These are phyloP conservation scores for Eudasyphora cyanicolor DNA, from an alignment of 2,888 invertebrate genomes.

Conservation along the genomic window DNA sequence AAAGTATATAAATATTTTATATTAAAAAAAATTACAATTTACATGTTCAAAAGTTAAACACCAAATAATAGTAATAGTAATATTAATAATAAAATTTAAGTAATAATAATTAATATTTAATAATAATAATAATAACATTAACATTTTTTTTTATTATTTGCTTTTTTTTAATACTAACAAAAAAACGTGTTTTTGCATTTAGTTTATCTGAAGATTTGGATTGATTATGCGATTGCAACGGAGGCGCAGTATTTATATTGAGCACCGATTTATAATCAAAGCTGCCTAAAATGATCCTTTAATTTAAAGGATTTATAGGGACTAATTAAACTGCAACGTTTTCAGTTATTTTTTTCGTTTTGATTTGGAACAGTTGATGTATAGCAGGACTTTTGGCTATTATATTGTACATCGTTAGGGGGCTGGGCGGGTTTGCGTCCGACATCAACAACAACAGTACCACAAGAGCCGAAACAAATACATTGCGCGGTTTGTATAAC, in stretches of 20 bases:
- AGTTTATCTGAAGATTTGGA: neutral
- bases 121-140: slow-evolving; percentile 28
- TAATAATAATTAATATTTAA: slow-evolving; percentile 19
- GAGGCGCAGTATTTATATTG: neutral
- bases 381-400: neutral
- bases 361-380: neutral
- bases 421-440: too few species aligned
- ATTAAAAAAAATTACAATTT: slow-evolving; percentile 42
- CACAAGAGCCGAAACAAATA: neutral
- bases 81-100: neutral
- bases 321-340: neutral
- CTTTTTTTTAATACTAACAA: slow-evolving; percentile 16
- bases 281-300: neutral
- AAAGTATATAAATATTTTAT: neutral
- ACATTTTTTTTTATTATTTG: slow-evolving; percentile 14
- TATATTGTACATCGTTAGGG: neutral
- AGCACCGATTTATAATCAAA: neutral
- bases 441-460: neutral
- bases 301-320: slow-evolving; percentile 2
- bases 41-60: slow-evolving; percentile 53
- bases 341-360: neutral
- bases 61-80: slow-evolving; percentile 3
- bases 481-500: neutral
- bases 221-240: slow-evolving; percentile 9
- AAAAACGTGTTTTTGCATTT: neutral